These are phyloP conservation scores for Cephus nigrinus DNA, from an alignment of 2,888 invertebrate species.

Conservation along the genomic window DNA sequence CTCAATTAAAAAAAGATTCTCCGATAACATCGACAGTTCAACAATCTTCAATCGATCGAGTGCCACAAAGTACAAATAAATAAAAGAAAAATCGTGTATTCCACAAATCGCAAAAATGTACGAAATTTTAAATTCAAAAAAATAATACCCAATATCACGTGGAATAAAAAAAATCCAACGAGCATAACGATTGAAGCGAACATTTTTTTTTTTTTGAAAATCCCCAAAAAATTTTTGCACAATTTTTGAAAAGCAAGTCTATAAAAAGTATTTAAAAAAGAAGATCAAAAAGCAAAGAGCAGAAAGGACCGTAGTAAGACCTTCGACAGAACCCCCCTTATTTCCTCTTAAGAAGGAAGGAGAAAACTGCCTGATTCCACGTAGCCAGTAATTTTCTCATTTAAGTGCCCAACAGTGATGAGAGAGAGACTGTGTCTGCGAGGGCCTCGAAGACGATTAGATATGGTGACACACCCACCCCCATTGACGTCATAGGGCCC, in stretches of 20 bases:
- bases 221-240: too few relatives aligned
- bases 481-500: constrained; percentile 10
- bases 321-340: neutral
- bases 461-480: constrained; percentile 5
- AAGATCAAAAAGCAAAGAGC: neutral
- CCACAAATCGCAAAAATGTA: too few relatives aligned
- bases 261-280: too few relatives aligned
- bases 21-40: neutral
- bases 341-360: neutral
- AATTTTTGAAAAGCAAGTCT: too few relatives aligned
- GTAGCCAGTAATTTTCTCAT: constrained; percentile 1
- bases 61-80: neutral
- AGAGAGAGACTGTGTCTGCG: neutral
- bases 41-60: neutral
- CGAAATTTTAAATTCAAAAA: too few relatives aligned
- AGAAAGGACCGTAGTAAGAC: neutral
- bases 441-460: constrained; percentile 8
- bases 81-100: too few relatives aligned
- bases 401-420: neutral
- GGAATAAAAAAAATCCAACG: too few relatives aligned
- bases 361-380: neutral
- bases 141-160: too few relatives aligned
- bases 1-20: neutral
- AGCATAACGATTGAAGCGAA: too few relatives aligned
- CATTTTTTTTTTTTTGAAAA: too few relatives aligned